Base-by-base conservation (phyloP, 2,113 vertebrate genomes). In the Hypomesus transpacificus region DNA sequence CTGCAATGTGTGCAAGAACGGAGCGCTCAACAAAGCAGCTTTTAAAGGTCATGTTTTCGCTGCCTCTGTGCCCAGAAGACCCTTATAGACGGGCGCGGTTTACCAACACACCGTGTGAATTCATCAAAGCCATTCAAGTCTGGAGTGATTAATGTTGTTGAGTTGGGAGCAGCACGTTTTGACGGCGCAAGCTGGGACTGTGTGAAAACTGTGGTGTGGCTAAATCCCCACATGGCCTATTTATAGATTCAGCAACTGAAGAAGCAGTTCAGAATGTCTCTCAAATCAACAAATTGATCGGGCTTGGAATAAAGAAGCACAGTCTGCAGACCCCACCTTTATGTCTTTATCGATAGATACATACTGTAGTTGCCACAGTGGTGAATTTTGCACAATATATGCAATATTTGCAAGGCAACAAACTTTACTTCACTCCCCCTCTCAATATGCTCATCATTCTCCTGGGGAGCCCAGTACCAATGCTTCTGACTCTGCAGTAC, bases 11-110 rank as follows among this genome's bases (percentile, higher is more conserved):
- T 81, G 86, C 88, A 87, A 76, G 83, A 84, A 84, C 71, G 52
- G 76, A 84, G 58, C 80, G 83, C 85, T 86, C 86, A 75, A 87
- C 87, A 84, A 88, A 89, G 88, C 89, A 89, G 87, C 85, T 89
- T 90, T 90, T 88, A 91, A 91, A 91, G 89, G 89, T 91, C 88
- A 89, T 81, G 79, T 85, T 89, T 34, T 80, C 13, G 3, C 80
- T 72, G 86, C 81, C 69, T 80, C 77, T 72, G 16, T 83, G 79
- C 73, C 76, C 69, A 57, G 72, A 60, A 85, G 82, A 84, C 76
- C 74, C 79, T 74, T 66, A 78, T 69, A 39, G 82, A 81, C 81
- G 39, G 82, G 75, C 80, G 75, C 61, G 34, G 71, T 82, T 86
- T 79, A 75, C 75, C 77, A 83, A 78, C 73, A 3, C 9, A 66